phyloP scores from a whole-genome alignment of 2,113 vertebrate genomes.

The Daubentonia madagascariensis region DNA sequence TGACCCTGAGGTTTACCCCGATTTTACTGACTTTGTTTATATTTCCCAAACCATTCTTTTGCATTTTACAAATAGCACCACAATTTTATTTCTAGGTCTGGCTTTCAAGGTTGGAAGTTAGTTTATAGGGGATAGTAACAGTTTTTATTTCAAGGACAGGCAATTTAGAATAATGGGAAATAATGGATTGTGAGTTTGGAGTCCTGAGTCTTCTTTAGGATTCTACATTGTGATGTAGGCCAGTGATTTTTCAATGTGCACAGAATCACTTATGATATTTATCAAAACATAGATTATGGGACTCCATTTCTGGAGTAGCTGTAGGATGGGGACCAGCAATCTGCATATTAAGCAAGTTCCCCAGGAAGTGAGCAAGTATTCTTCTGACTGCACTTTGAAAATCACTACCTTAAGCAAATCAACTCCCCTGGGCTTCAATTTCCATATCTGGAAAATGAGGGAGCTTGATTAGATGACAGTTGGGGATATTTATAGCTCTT shows the following conservation, averaged over 20 bases:
- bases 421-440: neutral
- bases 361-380: neutral
- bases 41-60: neutral
- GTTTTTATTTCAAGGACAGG: neutral
- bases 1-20: neutral
- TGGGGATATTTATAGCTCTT: neutral
- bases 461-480: neutral
- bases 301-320: neutral
- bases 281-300: neutral
- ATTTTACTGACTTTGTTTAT: slow-evolving; percentile 6
- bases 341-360: neutral
- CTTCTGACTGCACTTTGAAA: neutral
- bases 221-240: neutral
- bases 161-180: neutral
- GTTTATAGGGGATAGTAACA: neutral
- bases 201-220: neutral
- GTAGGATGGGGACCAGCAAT: neutral
- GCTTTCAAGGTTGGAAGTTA: neutral
- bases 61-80: neutral
- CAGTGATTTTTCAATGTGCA: neutral
- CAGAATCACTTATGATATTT: neutral
- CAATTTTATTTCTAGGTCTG: neutral
- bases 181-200: neutral
- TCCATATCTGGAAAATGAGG: neutral
- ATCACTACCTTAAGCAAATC: neutral